Base-by-base conservation (phyloP, 2,113 vertebrate species). In the Boleophthalmus pectinirostris region DNA sequence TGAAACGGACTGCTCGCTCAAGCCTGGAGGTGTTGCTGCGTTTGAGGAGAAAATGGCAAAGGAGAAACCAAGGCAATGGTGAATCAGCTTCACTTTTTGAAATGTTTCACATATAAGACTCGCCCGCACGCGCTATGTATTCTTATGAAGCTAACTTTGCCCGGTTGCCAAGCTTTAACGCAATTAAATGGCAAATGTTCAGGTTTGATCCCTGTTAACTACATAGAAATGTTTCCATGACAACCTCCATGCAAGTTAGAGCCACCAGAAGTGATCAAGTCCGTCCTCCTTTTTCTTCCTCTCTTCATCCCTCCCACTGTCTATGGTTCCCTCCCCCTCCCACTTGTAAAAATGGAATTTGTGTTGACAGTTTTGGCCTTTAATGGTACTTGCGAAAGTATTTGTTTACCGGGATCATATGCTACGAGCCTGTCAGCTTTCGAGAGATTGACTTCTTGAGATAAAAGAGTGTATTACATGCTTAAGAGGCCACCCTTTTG, bases 321-420 rank as follows among this genome's bases (percentile, higher is more conserved):
- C 56, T 14, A 2, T 15, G 56, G 56, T 63, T 38, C 38, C 47
- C 68, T 68, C 76, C 80, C 66, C 76, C 80, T 64, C 51, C 85
- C 87, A 91, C 85, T 85, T 89, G 86, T 92, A 95, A 95, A 95
- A 97, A 93, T 95, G 94, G 95, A 96, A 99, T 98, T 94, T 96
- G 94, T 96, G 95, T 96, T 97, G 97, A 97, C 96, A 97, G 95
- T 97, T 96, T 94, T 96, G 95, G 97, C 96, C 95, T 98, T 97
- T 99, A 96, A 96, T 96, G 93, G 95, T 94, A 96, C 94, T 85
- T 91, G 91, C 95, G 93, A 95, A 95, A 95, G 94, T 96, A 96
- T 98, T 98, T 99, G 96, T 98, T 97, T 97, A 96, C 94, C 89
- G 85, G 94, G 95, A 96, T 97, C 95, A 95, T 97, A 94, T 93